Evolutionary conservation across 2,797 vertebrate genomes (phyloP), one percentile per base, ranked within the genome.

Genomic region (Neosalanx taihuensis): DNA sequence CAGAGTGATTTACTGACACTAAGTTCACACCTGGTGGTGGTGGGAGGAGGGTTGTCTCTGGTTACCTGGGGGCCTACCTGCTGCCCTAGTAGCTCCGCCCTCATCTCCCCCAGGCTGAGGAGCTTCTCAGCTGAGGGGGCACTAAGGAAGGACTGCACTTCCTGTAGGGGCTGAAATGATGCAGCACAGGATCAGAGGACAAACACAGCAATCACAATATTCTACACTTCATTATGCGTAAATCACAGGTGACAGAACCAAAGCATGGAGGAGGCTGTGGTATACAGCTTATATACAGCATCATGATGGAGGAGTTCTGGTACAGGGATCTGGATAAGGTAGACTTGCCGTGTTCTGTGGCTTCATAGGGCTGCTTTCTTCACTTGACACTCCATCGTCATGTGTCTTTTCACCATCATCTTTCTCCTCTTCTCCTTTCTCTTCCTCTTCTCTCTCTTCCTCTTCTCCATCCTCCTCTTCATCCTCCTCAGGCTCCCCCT

Each of bases 91-190:
- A 95, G 84, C 69, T 82, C 26, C 0, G 92, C 89, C 49, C 92
- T 94, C 85, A 93, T 94, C 31, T 94, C 91, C 53, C 94, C 94
- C 5, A 98, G 89, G 20, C 93, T 93, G 66, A 96, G 85, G 64
- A 99, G 91, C 76, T 91, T 96, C 77, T 97, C 96, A 9, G 92
- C 91, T 0, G 96, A 93, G 0, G 96, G 97, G 76, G 94, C 94
- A 72, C 86, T 89, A 69, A 98, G 91, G 84, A 98, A 98, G 0
- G 92, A 92, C 59, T 83, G 79, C 69, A 97, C 75, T 1, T 96
- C 95, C 72, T 51, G 89, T 93, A 84, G 91, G 80, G 6, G 49
- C 64, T 0, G 18, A 15, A 46, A 46, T 41, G 37, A 41, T 41
- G 37, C 37, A 41, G 37, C 37, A 41, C 6, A 41, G 37, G 37